Conservation (phyloP, 2,797 vertebrate species). For the Sciurus vulgaris region DNA sequence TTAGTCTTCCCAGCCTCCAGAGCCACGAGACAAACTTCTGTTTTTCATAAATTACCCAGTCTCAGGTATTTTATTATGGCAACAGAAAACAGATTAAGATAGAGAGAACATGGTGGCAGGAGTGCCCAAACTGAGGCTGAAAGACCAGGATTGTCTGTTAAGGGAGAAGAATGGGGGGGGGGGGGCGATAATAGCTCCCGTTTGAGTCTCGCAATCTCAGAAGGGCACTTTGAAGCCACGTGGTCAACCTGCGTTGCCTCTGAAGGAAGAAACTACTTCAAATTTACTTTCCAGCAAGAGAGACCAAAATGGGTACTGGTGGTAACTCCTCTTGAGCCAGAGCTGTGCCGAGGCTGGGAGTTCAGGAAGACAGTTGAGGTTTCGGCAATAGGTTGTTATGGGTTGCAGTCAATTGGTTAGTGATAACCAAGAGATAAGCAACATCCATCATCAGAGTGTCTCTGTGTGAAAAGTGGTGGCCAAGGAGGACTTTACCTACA, state of each 20-base stretch:
- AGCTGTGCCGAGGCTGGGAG: background rate
- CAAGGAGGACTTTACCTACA: background rate
- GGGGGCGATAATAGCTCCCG: background rate
- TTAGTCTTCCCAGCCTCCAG: background rate
- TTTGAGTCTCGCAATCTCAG: background rate
- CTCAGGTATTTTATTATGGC: background rate
- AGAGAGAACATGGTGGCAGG: background rate
- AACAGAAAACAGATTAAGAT: background rate
- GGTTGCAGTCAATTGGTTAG: background rate
- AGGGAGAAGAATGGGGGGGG: background rate
- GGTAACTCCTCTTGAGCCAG: background rate
- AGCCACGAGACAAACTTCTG: background rate
- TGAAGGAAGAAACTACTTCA: background rate
- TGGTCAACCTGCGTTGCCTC: background rate
- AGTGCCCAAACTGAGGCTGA: background rate
- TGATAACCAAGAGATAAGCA: background rate
- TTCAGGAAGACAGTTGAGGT: background rate
- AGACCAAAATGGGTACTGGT: background rate
- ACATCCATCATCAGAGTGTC: background rate
- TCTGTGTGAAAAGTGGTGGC: background rate
- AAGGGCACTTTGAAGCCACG: background rate
- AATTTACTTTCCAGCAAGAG: background rate
- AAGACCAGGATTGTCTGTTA: background rate
- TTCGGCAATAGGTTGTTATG: fast-evolving
- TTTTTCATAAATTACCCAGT: background rate